These are phyloP conservation scores for Hydractinia echinata DNA, from an alignment of 30 jellyfish, hydroid and myxozoan genomes.

Conservation along the genomic window DNA sequence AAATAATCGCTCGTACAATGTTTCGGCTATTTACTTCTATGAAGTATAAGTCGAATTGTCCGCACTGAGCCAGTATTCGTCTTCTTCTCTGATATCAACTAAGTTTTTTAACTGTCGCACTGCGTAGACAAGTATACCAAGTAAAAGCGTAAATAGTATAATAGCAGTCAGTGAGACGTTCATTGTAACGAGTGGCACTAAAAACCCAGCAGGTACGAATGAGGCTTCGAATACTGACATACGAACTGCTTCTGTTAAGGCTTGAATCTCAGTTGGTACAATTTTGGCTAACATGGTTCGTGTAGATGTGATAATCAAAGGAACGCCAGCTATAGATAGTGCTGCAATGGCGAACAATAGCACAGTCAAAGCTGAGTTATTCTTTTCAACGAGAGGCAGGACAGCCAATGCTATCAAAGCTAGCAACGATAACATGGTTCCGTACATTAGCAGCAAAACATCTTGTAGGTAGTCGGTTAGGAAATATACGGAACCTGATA, in stretches of 20 bases:
- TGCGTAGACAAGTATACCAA: background rate
- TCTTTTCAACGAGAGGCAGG: background rate
- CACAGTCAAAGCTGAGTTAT: conserved; percentile 6
- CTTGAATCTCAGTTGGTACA: conserved; percentile 34
- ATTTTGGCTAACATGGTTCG: conserved; percentile 37
- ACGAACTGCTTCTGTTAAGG: conserved; percentile 38
- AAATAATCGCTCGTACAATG: too few relatives aligned
- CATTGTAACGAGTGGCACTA: conserved; percentile 29
- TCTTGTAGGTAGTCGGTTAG: conserved; percentile 29
- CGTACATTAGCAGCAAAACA: conserved; percentile 17
- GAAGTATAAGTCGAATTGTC: background rate
- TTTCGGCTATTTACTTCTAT: background rate
- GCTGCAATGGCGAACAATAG: conserved; percentile 11
- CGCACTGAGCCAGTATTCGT: conserved; percentile 27
- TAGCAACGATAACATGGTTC: conserved; percentile 8
- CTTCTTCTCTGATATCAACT: conserved; percentile 32
- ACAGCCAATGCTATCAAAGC: conserved; percentile 24
- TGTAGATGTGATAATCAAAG: conserved; percentile 36
- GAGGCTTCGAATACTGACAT: conserved; percentile 38
- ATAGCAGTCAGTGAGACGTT: conserved; percentile 21
- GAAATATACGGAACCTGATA: conserved; percentile 36
- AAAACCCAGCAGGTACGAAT: conserved; percentile 39
- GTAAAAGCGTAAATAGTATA: background rate
- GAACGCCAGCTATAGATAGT: conserved; percentile 39
- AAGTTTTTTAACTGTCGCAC: background rate